phyloP scores from a whole-genome alignment of 2,113 vertebrate genomes.

The Xyrauchen texanus region DNA sequence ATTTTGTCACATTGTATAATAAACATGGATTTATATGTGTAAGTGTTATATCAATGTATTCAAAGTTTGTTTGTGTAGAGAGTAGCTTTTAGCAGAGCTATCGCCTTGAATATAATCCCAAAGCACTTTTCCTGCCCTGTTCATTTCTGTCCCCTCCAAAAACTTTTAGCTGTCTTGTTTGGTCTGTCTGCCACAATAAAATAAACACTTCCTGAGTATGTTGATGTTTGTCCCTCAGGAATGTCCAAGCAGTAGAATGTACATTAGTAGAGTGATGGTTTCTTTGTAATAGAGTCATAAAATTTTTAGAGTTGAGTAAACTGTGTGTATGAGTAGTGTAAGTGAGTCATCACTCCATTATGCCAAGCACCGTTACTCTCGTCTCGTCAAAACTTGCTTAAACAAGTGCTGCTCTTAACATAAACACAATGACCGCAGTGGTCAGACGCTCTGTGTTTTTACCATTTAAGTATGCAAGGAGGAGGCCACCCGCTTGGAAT shows the following conservation, averaged over 20 bases:
- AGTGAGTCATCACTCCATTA: constrained; percentile 4
- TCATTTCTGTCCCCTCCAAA: neutral
- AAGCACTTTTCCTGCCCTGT: neutral
- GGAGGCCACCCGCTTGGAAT: constrained; percentile 1
- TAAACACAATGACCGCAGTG: constrained; percentile 25
- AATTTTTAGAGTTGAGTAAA: constrained; percentile 2
- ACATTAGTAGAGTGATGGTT: neutral
- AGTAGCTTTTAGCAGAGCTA: neutral
- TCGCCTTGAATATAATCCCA: constrained; percentile 2
- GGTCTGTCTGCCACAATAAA: constrained; percentile 27
- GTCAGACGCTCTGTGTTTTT: neutral
- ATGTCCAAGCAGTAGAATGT: neutral
- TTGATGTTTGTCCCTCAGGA: constrained; percentile 11
- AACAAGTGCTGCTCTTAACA: constrained; percentile 34
- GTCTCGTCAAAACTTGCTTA: constrained; percentile 18
- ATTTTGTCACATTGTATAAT: neutral
- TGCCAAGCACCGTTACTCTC: neutral
- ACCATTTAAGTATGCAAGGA: constrained; percentile 29
- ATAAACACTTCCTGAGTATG: constrained; percentile 24
- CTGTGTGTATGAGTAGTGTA: neutral
- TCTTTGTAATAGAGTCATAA: constrained; percentile 27
- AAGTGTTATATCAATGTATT: too few relatives aligned
- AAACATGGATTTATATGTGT: too few relatives aligned
- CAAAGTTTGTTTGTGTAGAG: neutral
- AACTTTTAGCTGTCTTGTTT: neutral